Evolutionary conservation across 2,888 invertebrate species (phyloP).

Genomic region (Apamea epomidion): DNA sequence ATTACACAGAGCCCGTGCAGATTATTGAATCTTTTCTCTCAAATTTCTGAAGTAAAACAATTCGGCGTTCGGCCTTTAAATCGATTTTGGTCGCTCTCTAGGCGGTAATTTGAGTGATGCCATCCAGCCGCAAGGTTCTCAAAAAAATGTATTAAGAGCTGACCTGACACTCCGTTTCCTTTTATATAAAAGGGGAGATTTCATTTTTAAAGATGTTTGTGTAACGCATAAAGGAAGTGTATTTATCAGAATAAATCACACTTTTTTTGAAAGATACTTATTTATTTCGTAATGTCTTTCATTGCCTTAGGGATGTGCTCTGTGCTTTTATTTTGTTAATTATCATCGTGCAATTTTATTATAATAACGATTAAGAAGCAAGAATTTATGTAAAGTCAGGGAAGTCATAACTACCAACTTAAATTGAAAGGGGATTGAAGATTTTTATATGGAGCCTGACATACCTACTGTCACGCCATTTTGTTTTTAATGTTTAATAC

Average conservation of each 20-base stretch:
- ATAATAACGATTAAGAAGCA: not conserved
- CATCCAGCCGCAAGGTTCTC: conserved; percentile 69
- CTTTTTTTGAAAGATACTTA: not conserved
- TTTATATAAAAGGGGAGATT: not conserved
- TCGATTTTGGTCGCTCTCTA: conserved; percentile 52
- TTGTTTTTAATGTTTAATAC: no score
- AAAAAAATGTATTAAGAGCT: conserved; percentile 62
- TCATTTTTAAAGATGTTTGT: not conserved
- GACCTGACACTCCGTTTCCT: conserved; percentile 30
- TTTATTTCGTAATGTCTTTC: not conserved
- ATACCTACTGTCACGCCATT: no score
- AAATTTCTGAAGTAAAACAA: conserved; percentile 29
- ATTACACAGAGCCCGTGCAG: no score
- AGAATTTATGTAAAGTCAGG: no score
- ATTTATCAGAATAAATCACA: not conserved
- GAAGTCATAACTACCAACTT: no score
- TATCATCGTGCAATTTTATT: not conserved
- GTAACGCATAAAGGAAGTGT: not conserved
- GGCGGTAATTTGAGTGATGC: conserved; percentile 82
- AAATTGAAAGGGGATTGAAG: no score
- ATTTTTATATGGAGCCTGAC: no score
- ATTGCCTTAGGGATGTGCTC: not conserved
- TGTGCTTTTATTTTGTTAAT: not conserved
- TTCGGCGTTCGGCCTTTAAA: conserved; percentile 46
- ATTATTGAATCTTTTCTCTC: not conserved